phyloP scores from a whole-genome alignment of 2,797 vertebrate genomes.

The Myiotriccus ornatus region DNA sequence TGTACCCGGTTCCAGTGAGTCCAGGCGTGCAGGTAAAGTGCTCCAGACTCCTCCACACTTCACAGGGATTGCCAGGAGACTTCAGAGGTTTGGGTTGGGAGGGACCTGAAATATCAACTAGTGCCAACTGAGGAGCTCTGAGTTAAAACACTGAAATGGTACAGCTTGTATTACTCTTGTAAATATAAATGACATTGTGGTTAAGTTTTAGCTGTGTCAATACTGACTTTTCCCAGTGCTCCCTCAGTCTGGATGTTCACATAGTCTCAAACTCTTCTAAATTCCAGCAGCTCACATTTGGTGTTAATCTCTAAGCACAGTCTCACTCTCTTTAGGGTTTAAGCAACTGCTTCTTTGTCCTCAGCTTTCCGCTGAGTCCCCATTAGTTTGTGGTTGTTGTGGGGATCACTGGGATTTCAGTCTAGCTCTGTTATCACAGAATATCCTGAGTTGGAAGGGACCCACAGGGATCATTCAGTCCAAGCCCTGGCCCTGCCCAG shows the following conservation, averaged over 20 bases:
- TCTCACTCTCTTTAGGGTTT: not conserved
- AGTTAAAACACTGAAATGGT: not conserved
- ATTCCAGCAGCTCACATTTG: not conserved
- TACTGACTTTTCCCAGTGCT: not conserved
- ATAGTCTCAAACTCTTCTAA: not conserved
- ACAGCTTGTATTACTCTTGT: not conserved
- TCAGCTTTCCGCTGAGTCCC: not conserved
- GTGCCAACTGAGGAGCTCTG: not conserved
- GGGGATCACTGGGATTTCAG: not conserved
- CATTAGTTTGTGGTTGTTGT: not conserved
- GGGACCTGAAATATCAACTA: not conserved
- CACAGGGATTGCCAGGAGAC: not conserved
- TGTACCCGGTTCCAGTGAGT: slow-evolving; percentile 97
- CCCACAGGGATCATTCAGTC: not conserved
- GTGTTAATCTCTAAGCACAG: not conserved
- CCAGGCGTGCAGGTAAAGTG: slow-evolving; percentile 94
- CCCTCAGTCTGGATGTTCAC: not conserved
- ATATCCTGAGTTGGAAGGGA: not conserved
- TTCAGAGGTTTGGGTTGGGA: not conserved
- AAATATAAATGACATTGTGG: not conserved
- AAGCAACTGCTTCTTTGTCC: not conserved
- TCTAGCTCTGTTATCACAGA: not conserved
- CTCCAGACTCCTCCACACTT: not conserved
- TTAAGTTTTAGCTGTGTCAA: not conserved
- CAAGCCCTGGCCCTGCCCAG: not conserved